Base-by-base conservation (phyloP, 2,113 vertebrate genomes). In the pig (Sus scrofa) region DNA sequence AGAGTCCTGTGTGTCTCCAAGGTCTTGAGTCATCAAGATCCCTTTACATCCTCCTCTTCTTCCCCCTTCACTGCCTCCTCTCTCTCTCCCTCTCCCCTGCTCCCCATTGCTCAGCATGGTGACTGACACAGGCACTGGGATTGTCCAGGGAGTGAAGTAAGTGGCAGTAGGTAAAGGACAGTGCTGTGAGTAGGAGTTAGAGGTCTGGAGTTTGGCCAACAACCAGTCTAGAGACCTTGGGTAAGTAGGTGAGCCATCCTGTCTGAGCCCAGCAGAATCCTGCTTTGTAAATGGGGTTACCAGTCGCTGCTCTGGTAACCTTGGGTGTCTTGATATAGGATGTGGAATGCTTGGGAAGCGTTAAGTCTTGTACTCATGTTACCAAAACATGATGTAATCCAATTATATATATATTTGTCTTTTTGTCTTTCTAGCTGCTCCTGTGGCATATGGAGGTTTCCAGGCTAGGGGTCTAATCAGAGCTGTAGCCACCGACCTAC, bases 141-240 rank as follows among this genome's bases (percentile, higher is more conserved):
- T 90, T 86, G 37, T 74, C 84, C 32, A 88, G 77, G 60, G 52
- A 90, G n/a, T 93, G 81, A 63, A 68, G 11, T 24, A 75, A 44
- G 58, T 74, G 19, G 11, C 22, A 13, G 50, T 30, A 44, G 67
- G 27, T 78, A 30, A 75, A 65, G 50, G 32, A 39, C 60, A 34
- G 19, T n/a, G 20, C 50, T 15, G 7, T 22, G 54, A 85, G 3
- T 8, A 58, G 77, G 91, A 56, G 32, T 26, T 62, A 22, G 62
- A n/a, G 32, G 27, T 15, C 19, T 44, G 22, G 70, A 52, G 0
- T 32, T 44, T 52, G 77, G 65, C 93, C 52, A 14, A 56, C 52
- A 22, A 20, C n/a, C 14, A 58, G 22, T 77, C 81, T 84, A 0
- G 32, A 94, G 68, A 73, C 34, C 44, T 85, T 56, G 79, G 19